Conservation (phyloP, 2,888 invertebrate genomes). For the Bimastos eiseni region DNA sequence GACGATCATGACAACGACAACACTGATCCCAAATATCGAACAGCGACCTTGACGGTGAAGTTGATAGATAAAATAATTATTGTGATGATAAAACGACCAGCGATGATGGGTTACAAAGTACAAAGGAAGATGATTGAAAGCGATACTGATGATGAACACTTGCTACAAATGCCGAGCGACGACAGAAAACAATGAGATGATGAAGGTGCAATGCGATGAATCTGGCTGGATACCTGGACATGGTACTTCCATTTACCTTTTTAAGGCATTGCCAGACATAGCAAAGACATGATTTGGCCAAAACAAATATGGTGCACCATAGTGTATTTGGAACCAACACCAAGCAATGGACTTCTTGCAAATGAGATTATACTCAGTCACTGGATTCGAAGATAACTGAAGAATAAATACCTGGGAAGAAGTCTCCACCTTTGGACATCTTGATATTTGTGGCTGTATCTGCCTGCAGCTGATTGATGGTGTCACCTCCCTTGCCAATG, state of each 20-base stretch:
- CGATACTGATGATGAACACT: neutral
- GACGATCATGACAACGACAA: neutral
- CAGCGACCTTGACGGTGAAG: neutral
- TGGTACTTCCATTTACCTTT: neutral
- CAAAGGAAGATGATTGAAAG: neutral
- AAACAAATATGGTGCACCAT: neutral
- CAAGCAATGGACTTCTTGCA: neutral
- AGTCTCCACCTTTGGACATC: slow-evolving; percentile 98
- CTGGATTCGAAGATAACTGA: neutral
- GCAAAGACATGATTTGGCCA: slow-evolving; percentile 13
- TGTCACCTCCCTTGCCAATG: slow-evolving; percentile 98
- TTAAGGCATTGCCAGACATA: neutral
- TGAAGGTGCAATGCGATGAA: neutral
- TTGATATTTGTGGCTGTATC: slow-evolving; percentile 96
- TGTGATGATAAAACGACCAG: neutral
- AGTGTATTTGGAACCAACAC: neutral
- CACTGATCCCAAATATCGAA: neutral
- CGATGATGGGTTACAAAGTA: neutral
- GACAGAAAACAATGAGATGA: neutral
- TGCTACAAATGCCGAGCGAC: neutral
- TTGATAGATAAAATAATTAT: neutral
- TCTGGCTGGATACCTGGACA: neutral
- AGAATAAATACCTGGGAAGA: slow-evolving; percentile 86
- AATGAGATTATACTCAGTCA: neutral
- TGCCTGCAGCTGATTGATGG: slow-evolving; percentile 95